phyloP scores from a whole-genome alignment of 2,797 vertebrate species.

The Heteromormyrus szaboi region DNA sequence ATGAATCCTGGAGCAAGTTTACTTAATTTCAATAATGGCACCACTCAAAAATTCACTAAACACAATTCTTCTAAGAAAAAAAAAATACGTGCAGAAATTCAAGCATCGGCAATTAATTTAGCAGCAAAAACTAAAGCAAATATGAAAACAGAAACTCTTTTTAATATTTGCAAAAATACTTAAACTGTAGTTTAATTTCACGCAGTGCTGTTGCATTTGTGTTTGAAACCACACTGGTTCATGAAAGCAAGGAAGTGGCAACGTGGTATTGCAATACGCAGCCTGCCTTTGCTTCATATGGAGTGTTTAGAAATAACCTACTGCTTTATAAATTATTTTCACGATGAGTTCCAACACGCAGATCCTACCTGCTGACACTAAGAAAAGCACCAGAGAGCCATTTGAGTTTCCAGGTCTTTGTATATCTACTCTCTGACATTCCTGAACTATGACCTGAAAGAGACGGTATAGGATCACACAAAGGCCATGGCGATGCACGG shows the following conservation, averaged over 20 bases:
- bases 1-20: background rate
- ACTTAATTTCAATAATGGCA: constrained; percentile 7
- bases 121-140: background rate
- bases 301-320: background rate
- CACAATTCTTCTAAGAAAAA: background rate
- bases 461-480: background rate
- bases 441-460: background rate
- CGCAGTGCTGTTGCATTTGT: background rate
- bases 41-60: constrained; percentile 17
- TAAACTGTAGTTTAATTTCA: background rate
- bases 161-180: background rate
- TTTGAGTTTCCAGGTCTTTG: background rate
- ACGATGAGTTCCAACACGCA: background rate
- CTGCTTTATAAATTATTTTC: background rate
- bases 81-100: background rate
- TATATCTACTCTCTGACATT: background rate
- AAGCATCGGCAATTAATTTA: background rate
- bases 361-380: background rate
- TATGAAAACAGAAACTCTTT: background rate
- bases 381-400: background rate
- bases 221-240: background rate
- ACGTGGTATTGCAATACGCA: background rate
- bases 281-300: background rate
- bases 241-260: background rate
- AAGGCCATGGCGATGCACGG: background rate